phyloP scores from a whole-genome alignment of 2,888 invertebrate genomes.

The Aproaerema taeniolella region DNA sequence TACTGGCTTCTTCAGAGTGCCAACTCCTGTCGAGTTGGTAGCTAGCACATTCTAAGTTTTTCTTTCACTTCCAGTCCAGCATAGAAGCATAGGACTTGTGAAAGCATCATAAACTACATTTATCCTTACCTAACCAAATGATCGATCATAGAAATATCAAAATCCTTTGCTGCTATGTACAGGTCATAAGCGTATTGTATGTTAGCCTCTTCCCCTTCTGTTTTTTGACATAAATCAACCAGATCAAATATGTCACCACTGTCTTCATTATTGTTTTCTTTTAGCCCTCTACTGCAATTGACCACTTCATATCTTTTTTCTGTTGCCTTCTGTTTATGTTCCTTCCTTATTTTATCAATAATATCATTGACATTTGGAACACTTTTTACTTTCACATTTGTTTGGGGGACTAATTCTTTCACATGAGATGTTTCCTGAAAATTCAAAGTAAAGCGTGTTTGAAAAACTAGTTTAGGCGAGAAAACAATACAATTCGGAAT shows the following conservation, averaged over 20 bases:
- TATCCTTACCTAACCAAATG: slow-evolving; percentile 56
- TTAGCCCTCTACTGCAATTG: slow-evolving; percentile 56
- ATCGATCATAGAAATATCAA: slow-evolving; percentile 63
- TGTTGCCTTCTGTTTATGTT: slow-evolving; percentile 45
- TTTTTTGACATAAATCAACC: slow-evolving; percentile 49
- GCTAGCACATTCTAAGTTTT: too few relatives aligned
- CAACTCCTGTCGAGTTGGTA: too few relatives aligned
- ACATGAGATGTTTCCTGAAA: slow-evolving; percentile 53
- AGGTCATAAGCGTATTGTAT: slow-evolving; percentile 61
- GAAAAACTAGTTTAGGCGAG: too few relatives aligned
- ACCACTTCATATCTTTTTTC: slow-evolving; percentile 61
- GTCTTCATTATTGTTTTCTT: slow-evolving; percentile 28
- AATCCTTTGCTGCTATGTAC: slow-evolving; percentile 57
- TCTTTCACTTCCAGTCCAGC: too few relatives aligned
- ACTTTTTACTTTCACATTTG: slow-evolving; percentile 42
- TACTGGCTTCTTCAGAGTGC: too few relatives aligned
- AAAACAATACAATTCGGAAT: too few relatives aligned
- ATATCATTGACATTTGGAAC: slow-evolving; percentile 47
- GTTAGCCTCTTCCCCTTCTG: slow-evolving; percentile 34
- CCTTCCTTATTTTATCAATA: slow-evolving; percentile 56
- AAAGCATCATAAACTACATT: too few relatives aligned
- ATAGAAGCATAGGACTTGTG: too few relatives aligned
- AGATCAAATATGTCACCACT: slow-evolving; percentile 39
- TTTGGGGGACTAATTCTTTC: slow-evolving; percentile 47
- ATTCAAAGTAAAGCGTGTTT: not conserved